phyloP scores from a whole-genome alignment of 2,797 vertebrate genomes.

The Premnoplex brunnescens region DNA sequence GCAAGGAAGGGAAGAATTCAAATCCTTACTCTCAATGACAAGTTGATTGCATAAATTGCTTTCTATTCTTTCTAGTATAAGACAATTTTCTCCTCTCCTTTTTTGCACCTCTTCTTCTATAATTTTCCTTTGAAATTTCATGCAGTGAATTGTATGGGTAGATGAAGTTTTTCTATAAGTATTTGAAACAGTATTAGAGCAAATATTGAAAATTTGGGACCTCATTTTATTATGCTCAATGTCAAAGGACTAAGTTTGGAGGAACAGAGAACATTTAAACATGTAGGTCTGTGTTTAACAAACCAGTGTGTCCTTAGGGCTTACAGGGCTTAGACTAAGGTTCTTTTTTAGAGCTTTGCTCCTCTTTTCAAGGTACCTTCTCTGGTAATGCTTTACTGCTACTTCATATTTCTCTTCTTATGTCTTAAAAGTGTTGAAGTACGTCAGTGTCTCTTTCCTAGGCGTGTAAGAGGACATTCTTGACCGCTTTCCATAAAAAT shows the following conservation, averaged over 20 bases:
- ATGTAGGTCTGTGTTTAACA: not conserved
- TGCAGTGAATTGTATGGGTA: not conserved
- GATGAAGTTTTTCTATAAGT: not conserved
- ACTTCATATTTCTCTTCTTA: not conserved
- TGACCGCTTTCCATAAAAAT: not conserved
- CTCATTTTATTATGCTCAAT: not conserved
- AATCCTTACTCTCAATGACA: not conserved
- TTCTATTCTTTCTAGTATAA: not conserved
- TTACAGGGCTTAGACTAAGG: not conserved
- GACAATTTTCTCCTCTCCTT: not conserved
- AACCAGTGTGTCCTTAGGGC: not conserved
- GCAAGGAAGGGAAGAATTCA: not conserved
- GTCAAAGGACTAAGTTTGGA: not conserved
- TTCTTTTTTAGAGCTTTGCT: not conserved
- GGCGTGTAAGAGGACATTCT: not conserved
- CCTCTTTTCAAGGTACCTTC: not conserved
- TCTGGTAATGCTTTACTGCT: not conserved
- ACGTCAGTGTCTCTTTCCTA: not conserved
- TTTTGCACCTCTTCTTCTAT: not conserved
- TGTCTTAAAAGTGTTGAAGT: not conserved
- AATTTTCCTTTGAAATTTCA: not conserved
- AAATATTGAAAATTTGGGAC: not conserved
- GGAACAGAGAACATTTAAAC: not conserved
- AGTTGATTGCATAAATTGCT: not conserved
- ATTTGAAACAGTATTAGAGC: not conserved